Percentiles rank a stretch among this genome's conserved stretches.
phyloP scores from a whole-genome alignment of 2,113 vertebrate species.

The Stomatorhinus ivindoensis region DNA sequence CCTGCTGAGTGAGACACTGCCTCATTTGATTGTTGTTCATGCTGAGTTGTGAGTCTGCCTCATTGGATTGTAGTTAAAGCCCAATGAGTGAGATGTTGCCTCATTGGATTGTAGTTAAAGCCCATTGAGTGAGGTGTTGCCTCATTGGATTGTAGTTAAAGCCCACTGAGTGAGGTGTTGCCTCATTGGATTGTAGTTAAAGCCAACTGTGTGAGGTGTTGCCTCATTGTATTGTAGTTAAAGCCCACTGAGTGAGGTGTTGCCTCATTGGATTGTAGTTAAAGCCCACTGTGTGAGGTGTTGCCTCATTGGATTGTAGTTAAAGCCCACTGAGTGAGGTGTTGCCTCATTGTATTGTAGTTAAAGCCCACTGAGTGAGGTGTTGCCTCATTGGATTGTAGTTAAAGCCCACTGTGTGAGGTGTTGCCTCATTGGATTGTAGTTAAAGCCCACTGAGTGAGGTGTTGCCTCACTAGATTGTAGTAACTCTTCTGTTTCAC shows the following conservation, averaged over 20 bases:
- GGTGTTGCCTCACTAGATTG: constrained; percentile 26
- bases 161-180: not conserved
- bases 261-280: not conserved
- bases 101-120: not conserved
- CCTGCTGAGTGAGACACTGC: constrained; percentile 24
- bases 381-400: constrained; percentile 31
- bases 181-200: not conserved
- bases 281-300: not conserved
- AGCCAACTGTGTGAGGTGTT: not conserved
- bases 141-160: not conserved
- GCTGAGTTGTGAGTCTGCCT: not conserved
- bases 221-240: not conserved
- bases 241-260: not conserved
- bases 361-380: not conserved
- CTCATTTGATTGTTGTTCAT: not conserved
- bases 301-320: not conserved
- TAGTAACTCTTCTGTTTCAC: constrained; percentile 42
- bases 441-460: not conserved
- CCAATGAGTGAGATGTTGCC: not conserved
- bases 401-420: not conserved
- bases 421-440: constrained; percentile 28
- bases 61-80: not conserved
- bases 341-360: not conserved
- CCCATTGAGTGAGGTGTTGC: not conserved
- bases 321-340: not conserved